A percentile compares a stretch with the other conserved stretches of the same genome.
Conservation (phyloP, 2,888 invertebrate species). For the Autographa pulchrina region DNA sequence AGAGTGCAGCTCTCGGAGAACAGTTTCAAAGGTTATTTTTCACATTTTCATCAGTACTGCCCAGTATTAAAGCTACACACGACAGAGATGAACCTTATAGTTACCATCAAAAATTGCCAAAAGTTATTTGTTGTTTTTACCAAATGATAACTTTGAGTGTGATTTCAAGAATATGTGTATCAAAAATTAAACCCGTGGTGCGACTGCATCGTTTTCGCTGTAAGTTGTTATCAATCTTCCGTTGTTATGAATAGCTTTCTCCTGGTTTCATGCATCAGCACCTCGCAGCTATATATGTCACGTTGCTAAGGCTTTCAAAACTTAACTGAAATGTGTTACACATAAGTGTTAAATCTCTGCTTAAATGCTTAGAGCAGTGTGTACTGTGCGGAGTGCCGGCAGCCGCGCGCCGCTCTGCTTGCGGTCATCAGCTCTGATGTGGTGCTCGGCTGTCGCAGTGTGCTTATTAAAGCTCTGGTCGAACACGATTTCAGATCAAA, state of each 20-base stretch:
- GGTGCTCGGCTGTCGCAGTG: background rate
- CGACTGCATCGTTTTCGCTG: constrained; percentile 22
- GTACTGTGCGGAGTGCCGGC: background rate
- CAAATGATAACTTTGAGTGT: background rate
- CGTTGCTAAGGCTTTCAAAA: background rate
- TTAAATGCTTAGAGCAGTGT: background rate
- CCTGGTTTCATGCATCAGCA: too few relatives aligned
- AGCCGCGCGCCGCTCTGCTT: background rate
- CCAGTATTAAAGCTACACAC: background rate
- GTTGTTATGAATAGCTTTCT: background rate
- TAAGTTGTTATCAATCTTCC: constrained; percentile 20
- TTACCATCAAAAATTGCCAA: background rate
- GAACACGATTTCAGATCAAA: background rate
- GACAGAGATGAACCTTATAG: background rate
- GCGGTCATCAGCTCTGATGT: background rate
- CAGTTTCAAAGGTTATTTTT: background rate
- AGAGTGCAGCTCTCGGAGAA: background rate
- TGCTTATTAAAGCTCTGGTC: background rate
- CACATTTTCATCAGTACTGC: background rate
- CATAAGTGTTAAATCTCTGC: background rate
- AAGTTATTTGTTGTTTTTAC: background rate
- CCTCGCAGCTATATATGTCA: background rate
- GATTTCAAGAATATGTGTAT: constrained; percentile 11
- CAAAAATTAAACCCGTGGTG: constrained; percentile 13
- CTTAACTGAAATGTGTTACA: background rate